Evolutionary conservation across 2,113 vertebrate species (phyloP), one percentile per base, ranked within the genome.

Genomic region (Ceyx cyanopectus): DNA sequence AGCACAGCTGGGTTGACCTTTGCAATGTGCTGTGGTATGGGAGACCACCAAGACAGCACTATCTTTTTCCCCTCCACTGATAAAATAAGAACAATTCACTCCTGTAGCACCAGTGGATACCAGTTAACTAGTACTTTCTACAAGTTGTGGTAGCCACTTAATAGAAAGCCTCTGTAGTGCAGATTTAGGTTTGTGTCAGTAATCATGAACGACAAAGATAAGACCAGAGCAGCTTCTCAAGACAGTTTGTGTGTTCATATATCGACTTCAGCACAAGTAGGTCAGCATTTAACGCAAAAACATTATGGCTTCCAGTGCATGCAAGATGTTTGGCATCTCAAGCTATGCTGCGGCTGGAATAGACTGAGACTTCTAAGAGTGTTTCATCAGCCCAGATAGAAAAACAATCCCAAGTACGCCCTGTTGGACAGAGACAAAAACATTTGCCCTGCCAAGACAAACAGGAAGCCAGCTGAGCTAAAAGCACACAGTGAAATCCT

Each of bases 361-460:
- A 75, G 86, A 85, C 45, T 15, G 45, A 70, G 68, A 56, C 66
- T 54, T 88, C 88, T 40, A 70, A 80, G 83, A 80, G 83, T 9
- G 30, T 62, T 92, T 41, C 62, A 67, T 83, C 51, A 86, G n/a
- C 51, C 74, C 87, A 43, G 37, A 69, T 40, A 66, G 67, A 73
- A 57, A 58, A 43, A 63, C 41, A 85, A 51, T 10, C 51, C 37
- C 5, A 67, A 45, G 60, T 29, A 81, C 3, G 43, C 73, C 45
- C 77, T 17, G 13, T n/a, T 90, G 91, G 40, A 83, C 54, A 62
- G 58, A 74, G 78, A 76, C 81, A 86, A 91, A 91, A 68, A 20
- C 34, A 29, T 62, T 78, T 85, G 60, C 85, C 74, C 41, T 89
- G 85, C 43, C 90, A 80, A 54, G 51, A 89, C 88, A 73, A 90